These are phyloP conservation scores for Xerus inauris DNA, from an alignment of 2,113 vertebrate genomes.

Conservation along the genomic window DNA sequence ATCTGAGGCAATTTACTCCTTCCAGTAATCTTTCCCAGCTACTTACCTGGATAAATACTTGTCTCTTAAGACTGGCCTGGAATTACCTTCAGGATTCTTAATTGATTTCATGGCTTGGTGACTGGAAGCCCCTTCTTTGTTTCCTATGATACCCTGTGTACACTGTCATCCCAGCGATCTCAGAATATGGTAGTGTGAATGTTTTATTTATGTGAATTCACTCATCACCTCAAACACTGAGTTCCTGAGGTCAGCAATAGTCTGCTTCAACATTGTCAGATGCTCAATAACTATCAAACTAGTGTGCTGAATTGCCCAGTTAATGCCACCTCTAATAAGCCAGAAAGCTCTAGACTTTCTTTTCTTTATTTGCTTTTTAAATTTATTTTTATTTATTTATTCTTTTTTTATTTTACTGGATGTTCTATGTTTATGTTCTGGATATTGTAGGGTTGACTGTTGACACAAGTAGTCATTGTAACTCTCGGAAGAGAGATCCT, in stretches of 20 bases:
- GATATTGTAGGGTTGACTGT: neutral
- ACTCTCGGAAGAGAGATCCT: neutral
- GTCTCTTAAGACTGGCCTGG: neutral
- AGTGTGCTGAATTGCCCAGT: neutral
- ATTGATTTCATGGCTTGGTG: neutral
- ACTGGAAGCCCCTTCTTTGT: too few species aligned
- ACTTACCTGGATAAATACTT: neutral
- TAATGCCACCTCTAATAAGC: neutral
- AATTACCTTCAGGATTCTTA: neutral
- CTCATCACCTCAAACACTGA: neutral
- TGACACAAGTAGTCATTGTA: neutral
- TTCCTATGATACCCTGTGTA: neutral
- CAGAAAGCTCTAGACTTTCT: neutral
- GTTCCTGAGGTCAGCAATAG: neutral
- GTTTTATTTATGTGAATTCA: neutral
- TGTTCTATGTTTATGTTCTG: neutral
- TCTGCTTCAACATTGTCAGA: neutral
- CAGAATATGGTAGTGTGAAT: neutral
- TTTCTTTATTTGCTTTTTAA: neutral
- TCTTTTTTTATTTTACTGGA: too few species aligned
- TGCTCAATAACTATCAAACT: neutral
- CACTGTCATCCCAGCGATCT: neutral
- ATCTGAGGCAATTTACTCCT: neutral
- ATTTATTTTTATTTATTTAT: too few species aligned
- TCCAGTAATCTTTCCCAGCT: neutral